Evolutionary conservation across 2,797 vertebrate genomes (phyloP).

Genomic region (Sylvia borin): DNA sequence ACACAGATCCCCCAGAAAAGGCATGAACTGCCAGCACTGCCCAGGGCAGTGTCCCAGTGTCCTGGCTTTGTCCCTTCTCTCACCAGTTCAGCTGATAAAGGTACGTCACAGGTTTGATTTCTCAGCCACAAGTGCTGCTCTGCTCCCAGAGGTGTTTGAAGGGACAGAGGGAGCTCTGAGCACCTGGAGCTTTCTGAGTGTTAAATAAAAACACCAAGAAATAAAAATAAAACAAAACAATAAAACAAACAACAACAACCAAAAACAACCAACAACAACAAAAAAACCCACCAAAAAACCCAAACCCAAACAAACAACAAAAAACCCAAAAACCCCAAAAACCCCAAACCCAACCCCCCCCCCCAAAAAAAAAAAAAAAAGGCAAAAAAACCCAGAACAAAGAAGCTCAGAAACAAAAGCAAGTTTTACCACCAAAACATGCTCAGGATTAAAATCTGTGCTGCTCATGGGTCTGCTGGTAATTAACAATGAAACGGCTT

Average conservation of each 20-base stretch:
- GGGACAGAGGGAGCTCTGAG: not conserved
- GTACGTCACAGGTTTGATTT: not conserved
- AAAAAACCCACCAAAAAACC: too few species aligned
- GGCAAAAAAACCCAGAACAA: accelerated
- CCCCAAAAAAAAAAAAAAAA: too few species aligned
- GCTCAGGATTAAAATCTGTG: not conserved
- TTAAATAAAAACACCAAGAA: not conserved
- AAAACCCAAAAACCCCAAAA: too few species aligned
- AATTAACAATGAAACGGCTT: constrained; percentile 30
- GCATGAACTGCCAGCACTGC: not conserved
- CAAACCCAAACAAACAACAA: not conserved
- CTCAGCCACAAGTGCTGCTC: not conserved
- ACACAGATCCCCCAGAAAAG: not conserved
- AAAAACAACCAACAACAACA: not conserved
- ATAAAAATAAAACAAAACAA: not conserved
- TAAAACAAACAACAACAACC: too few species aligned
- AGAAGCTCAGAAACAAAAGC: not conserved
- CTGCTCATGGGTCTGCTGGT: not conserved
- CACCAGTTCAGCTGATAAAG: not conserved
- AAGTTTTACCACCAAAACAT: not conserved
- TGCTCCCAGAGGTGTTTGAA: not conserved
- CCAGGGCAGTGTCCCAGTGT: not conserved
- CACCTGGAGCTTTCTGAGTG: not conserved
- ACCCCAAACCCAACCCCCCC: too few species aligned
- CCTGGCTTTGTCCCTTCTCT: not conserved